Percentiles rank a stretch among this genome's conserved stretches.
These are phyloP conservation scores for Conus betulinus DNA, from an alignment of 1,140 invertebrate species.

Conservation along the genomic window DNA sequence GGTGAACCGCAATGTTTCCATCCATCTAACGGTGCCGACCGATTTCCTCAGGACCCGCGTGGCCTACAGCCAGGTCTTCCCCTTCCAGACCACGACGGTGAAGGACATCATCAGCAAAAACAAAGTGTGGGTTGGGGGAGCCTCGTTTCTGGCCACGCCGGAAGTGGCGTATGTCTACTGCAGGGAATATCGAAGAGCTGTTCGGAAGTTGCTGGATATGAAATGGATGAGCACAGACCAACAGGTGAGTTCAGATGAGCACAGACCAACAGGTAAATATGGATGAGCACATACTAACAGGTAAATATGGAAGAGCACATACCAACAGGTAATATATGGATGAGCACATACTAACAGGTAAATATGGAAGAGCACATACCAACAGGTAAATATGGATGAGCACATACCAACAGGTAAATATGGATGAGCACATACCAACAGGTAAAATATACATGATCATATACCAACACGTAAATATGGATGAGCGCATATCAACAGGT, in stretches of 20 bases:
- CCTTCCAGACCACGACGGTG: neutral
- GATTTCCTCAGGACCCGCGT: constrained; percentile 49
- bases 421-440: too few species aligned
- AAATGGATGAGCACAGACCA: constrained; percentile 18
- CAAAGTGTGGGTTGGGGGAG: constrained; percentile 62
- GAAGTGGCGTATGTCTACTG: constrained; percentile 34
- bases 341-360: too few species aligned
- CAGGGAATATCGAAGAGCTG: neutral
- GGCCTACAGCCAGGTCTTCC: constrained; percentile 51
- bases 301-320: too few species aligned
- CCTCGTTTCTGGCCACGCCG: constrained; percentile 49
- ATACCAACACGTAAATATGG: too few species aligned
- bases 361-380: too few species aligned
- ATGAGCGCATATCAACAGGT: too few species aligned
- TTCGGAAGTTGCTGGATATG: neutral
- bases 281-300: too few species aligned
- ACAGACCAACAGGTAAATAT: too few species aligned
- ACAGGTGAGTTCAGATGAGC: neutral
- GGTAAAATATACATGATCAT: too few species aligned
- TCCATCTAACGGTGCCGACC: constrained; percentile 51
- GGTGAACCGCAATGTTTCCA: constrained; percentile 34
- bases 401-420: too few species aligned
- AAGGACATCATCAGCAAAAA: constrained; percentile 47
- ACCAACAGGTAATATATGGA: too few species aligned
- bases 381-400: too few species aligned